A percentile compares a stretch with the other conserved stretches of the same genome.
Conservation (phyloP, 2,797 vertebrate genomes). For the Anas bahamensis region DNA sequence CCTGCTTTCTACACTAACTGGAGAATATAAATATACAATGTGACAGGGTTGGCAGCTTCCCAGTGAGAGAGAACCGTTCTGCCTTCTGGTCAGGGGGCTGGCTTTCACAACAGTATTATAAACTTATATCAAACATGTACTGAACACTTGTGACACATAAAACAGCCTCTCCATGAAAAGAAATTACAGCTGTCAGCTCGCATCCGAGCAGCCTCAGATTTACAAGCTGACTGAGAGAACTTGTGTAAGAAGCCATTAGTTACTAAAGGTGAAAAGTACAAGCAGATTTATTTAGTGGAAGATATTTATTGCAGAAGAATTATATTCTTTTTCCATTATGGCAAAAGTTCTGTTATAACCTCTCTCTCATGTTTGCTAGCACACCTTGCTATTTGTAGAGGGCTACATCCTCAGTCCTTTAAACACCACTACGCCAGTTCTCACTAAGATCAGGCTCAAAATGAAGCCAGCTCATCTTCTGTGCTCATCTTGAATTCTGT, state of each 20-base stretch:
- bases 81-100: slow-evolving; percentile 73
- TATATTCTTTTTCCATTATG: slow-evolving; percentile 7
- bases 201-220: slow-evolving; percentile 82
- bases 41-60: slow-evolving; percentile 82
- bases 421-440: not conserved
- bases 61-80: slow-evolving; percentile 63
- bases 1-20: slow-evolving; percentile 44
- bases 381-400: not conserved
- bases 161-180: slow-evolving; percentile 83
- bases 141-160: slow-evolving; percentile 87
- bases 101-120: slow-evolving; percentile 79
- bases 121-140: slow-evolving; percentile 81
- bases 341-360: not conserved
- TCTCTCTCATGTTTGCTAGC: slow-evolving; percentile 7
- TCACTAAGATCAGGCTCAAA: not conserved
- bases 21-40: slow-evolving; percentile 78
- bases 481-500: not conserved
- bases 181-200: slow-evolving; percentile 87
- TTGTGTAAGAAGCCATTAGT: slow-evolving; percentile 67
- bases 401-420: not conserved
- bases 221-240: slow-evolving; percentile 78
- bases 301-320: slow-evolving; percentile 48
- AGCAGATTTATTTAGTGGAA: slow-evolving; percentile 73
- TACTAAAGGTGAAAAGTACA: slow-evolving; percentile 76
- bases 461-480: not conserved